Base-by-base conservation (phyloP, 2,888 invertebrate species). In the Iphiclides podalirius region DNA sequence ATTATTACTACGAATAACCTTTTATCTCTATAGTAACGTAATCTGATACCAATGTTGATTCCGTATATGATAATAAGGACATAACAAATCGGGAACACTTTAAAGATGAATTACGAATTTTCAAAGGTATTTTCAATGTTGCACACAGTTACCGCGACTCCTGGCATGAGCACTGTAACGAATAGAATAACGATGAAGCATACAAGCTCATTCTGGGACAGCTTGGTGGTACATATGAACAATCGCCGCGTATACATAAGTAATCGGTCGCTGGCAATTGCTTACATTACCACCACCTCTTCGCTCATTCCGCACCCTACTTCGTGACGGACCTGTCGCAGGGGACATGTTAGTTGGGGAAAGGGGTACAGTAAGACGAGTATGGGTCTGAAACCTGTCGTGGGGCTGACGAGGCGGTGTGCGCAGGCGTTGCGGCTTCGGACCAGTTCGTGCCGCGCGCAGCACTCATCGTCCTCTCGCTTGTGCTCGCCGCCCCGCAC, bases 341-440 rank as follows among this genome's bases (percentile, higher is more conserved):
- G 17, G 11, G 31, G n/a, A 31, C 4, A 31, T 11, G 31, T 31
- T 11, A 2, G n/a, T n/a, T 2, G 6, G 28, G 28, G 28, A 20
- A 20, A 36, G 47, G 47, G 40, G 40, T 47, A 36, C 34, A 40
- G 58, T 54, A 57, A 54, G 54, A 61, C 53, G 2, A 28, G 54
- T 31, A 15, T 47, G 26, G 44, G 49, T 54, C 37, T 37, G 53
- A 46, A 54, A 52, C 52, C 53, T 42, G 52, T 52, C 53, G 49
- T n/a, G 57, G 63, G 63, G 67, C 67, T 70, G 68, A 69, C 66
- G 66, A 61, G 70, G 71, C 66, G 70, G 73, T 79, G 70, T 82
- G 75, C 77, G 79, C 81, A 88, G 81, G 85, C 85, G 79, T 75
- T 70, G 76, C 76, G 77, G 78, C 78, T 77, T 69, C 79, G 74